Percentiles rank a stretch among this genome's conserved stretches.
Conservation (phyloP, 1,140 invertebrate genomes). For the Drosophila pandora region DNA sequence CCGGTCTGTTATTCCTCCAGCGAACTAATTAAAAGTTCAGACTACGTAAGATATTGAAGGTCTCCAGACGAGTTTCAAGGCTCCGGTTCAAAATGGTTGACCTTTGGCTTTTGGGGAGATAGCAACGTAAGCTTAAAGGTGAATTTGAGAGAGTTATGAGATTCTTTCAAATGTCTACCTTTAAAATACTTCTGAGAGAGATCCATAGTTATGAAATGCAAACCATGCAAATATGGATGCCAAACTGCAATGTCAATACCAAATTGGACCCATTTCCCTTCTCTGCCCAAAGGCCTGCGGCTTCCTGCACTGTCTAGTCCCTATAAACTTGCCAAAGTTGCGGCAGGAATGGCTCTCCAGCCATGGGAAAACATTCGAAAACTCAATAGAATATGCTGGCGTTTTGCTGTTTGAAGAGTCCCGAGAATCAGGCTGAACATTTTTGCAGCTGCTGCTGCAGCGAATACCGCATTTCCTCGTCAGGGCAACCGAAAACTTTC, state of each 20-base stretch:
- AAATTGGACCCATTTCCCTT: background rate
- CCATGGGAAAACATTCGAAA: constrained; percentile 19
- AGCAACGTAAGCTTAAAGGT: background rate
- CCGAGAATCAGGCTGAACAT: constrained; percentile 19
- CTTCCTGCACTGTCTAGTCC: constrained; percentile 1
- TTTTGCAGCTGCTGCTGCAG: constrained; percentile 37
- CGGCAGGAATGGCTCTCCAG: background rate
- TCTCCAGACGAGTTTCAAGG: constrained; percentile 41
- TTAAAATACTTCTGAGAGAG: background rate
- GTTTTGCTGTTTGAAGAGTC: constrained; percentile 9
- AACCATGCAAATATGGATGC: background rate
- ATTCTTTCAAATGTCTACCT: too few relatives aligned
- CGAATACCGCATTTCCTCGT: constrained; percentile 33
- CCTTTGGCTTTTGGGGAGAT: constrained; percentile 38
- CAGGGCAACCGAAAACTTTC: constrained; percentile 45
- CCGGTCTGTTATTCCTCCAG: constrained; percentile 71
- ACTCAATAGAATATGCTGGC: constrained; percentile 35
- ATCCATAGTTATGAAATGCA: background rate
- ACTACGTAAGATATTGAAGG: constrained; percentile 61
- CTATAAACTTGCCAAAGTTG: constrained; percentile 33
- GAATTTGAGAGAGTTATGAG: background rate
- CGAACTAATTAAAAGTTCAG: constrained; percentile 80
- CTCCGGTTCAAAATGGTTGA: constrained; percentile 20
- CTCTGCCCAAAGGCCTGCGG: constrained; percentile 16
- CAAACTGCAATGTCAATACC: constrained; percentile 20